Evolutionary conservation across 2,797 vertebrate genomes (phyloP), one percentile per base, ranked within the genome.

Genomic region (Gymnothorax javanicus): DNA sequence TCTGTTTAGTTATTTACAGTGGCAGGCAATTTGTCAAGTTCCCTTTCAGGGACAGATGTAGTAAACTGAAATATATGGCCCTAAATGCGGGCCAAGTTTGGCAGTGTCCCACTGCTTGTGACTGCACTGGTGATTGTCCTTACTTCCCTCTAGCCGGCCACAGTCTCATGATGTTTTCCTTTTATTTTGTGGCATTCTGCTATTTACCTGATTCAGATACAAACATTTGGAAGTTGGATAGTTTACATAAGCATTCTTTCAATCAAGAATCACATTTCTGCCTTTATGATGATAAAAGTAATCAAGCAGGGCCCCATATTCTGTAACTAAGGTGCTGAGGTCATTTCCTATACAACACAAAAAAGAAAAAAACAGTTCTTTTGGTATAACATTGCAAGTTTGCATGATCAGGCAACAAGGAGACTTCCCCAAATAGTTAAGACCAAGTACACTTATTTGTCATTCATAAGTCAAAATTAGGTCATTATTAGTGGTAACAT

Each of bases 31-130:
- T 69, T 25, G n/a, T 25, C 7, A 7, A 69, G 64, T n/a, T 69
- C 64, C 23, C n/a, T n/a, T 69, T n/a, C 25, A 69, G 64, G 23
- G 9, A 69, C 64, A 23, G 25, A 25, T 69, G 23, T 69, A 69
- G 64, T 69, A 69, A 43, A 69, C 64, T n/a, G 13, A n/a, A 69
- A 69, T 69, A 69, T 69, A 69, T 69, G n/a, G 64, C n/a, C 64
- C 9, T 7, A 69, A 69, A 69, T 69, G 7, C 23, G 23, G 9
- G 23, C 64, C 64, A 69, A n/a, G 23, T 69, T 69, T 69, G 64
- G 64, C 64, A 69, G 20, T 20, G 64, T 9, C 64, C 23, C 23
- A 20, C 64, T 8, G 25, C 64, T 25, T n/a, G 23, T 69, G 23
- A n/a, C 23, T 69, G 64, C 9, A 69, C 64, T 69, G 64, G 64